Evolutionary conservation across 2,797 vertebrate species (phyloP).

Genomic region (Tauraco hartlaubi): DNA sequence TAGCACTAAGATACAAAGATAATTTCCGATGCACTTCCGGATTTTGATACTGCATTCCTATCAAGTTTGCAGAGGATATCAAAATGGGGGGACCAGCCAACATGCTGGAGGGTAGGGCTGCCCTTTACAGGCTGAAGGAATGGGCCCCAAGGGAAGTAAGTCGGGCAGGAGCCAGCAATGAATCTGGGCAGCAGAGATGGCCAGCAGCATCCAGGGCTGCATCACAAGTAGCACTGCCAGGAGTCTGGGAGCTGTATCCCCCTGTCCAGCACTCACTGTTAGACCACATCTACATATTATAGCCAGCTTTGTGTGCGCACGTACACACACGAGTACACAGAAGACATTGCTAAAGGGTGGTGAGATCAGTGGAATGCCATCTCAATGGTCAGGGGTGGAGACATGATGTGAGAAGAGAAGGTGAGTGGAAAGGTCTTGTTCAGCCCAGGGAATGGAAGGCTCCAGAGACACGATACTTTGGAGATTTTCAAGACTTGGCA

Average conservation of each 20-base stretch:
- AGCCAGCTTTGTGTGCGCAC: not conserved
- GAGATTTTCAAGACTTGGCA: not conserved
- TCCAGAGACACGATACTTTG: not conserved
- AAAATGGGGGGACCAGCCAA: not conserved
- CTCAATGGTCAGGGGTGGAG: fast-evolving
- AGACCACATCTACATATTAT: not conserved
- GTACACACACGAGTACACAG: not conserved
- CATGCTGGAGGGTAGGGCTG: not conserved
- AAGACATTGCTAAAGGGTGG: not conserved
- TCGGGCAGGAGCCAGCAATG: not conserved
- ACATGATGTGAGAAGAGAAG: not conserved
- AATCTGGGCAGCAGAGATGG: not conserved
- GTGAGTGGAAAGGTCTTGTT: not conserved
- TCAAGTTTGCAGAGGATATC: not conserved
- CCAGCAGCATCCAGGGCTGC: not conserved
- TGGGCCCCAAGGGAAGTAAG: fast-evolving
- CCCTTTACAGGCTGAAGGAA: not conserved
- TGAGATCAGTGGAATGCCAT: not conserved
- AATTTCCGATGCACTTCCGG: not conserved
- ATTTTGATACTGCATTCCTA: not conserved
- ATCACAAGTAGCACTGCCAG: not conserved
- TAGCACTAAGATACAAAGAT: not conserved
- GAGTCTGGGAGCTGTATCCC: not conserved
- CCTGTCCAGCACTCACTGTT: not conserved
- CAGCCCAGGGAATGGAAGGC: not conserved